Base-by-base conservation (phyloP, 2,113 vertebrate genomes). In the Zootoca vivipara region DNA sequence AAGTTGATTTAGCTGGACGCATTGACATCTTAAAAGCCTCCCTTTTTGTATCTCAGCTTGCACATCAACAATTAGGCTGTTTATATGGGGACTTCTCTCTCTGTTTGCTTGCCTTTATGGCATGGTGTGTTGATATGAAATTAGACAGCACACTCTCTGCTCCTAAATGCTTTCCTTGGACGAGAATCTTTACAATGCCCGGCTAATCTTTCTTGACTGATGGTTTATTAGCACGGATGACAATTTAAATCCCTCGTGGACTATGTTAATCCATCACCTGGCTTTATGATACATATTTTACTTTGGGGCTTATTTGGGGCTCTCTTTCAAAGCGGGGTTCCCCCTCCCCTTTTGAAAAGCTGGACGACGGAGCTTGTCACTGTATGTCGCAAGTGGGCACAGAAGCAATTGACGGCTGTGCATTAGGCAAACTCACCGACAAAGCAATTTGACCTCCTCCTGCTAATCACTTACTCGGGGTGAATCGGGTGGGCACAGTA, bases 21-120 rank as follows among this genome's bases (percentile, higher is more conserved):
- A 94, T 46, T 96, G 97, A 97, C 97, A 96, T 96, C 95, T 97
- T 97, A 97, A 97, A 97, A 97, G 96, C 95, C 87, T 96, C 38
- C 82, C 91, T 97, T 97, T 97, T 97, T 96, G 91, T 91, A 91
- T 92, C 94, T 96, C 97, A 96, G 96, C 92, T 95, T 92, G 89
- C 92, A 35, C 94, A 96, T 96, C 97, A 96, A 95, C 96, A 96
- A 94, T 95, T 96, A 94, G 95, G 94, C 94, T 92, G 89, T 89
- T 93, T 91, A 87, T 93, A 94, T 92, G 87, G 81, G 72, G 95
- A 89, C n/a, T 95, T 97, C 95, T 92, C 93, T 92, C 91, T 91
- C 5, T 96, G 89, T 97, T 96, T 95, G 95, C 95, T 96, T 95
- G 95, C 91, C 94, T 94, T 96, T 94, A 86, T 87, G 92, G 92